Conservation (phyloP, 2,888 invertebrate species). For the Drosophila anomalipes region DNA sequence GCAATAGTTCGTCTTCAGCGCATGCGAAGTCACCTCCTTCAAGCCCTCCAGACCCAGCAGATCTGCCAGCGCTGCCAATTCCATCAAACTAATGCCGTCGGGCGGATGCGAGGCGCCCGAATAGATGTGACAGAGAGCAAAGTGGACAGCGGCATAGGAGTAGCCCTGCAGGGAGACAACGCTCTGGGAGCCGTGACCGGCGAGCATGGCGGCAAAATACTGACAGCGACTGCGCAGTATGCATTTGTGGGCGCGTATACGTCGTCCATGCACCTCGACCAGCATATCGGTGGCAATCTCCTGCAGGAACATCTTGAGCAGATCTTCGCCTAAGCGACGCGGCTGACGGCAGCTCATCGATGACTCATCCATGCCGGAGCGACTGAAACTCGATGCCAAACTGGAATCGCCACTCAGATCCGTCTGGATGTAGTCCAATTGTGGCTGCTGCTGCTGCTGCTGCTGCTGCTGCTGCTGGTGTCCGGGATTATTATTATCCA, state of each 20-base stretch:
- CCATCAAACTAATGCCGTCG: conserved; percentile 93
- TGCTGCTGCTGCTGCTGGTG: conserved; percentile 40
- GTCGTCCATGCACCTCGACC: conserved; percentile 92
- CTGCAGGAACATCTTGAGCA: conserved; percentile 95
- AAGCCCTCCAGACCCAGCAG: conserved; percentile 95
- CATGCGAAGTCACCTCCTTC: conserved; percentile 95
- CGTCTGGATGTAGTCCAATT: conserved; percentile 85
- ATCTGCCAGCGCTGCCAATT: conserved; percentile 94
- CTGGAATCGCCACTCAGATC: conserved; percentile 87
- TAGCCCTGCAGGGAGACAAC: conserved; percentile 94
- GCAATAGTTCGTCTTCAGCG: conserved; percentile 94
- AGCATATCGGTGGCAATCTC: conserved; percentile 95
- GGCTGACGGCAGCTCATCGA: conserved; percentile 86
- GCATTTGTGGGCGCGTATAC: conserved; percentile 95
- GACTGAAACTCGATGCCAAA: conserved; percentile 87
- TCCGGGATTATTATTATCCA: conserved; percentile 60
- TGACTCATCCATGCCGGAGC: conserved; percentile 87
- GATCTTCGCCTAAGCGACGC: conserved; percentile 92
- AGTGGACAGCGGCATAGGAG: conserved; percentile 93
- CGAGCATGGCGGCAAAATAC: conserved; percentile 96
- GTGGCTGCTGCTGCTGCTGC: conserved; percentile 54
- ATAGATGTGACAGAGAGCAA: conserved; percentile 96
- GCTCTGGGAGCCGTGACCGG: conserved; percentile 94
- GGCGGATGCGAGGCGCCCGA: conserved; percentile 96
- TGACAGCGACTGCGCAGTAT: conserved; percentile 95